Evolutionary conservation across 2,113 vertebrate genomes (phyloP), one percentile per base, ranked within the genome.

Genomic region (Leptosomus discolor): DNA sequence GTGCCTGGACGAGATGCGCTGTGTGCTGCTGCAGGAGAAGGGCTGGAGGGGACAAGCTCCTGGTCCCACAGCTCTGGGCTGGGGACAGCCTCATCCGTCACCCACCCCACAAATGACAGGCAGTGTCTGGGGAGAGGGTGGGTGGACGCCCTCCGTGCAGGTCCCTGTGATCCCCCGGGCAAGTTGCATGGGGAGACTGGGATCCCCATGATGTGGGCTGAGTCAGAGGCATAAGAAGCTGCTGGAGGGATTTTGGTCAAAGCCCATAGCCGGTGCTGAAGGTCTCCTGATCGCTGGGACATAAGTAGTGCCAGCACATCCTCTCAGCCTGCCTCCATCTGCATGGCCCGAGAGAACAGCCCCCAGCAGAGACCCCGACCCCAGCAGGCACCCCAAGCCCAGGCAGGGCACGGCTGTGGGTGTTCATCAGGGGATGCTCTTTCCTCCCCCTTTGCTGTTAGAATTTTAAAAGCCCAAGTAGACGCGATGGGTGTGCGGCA

Each of bases 1-100:
- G 68, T 0, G 15, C 61, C 64, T 0, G 4, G n/a, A 73, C 2
- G 13, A 67, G 88, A 13, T 0, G 2, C 0, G 3, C 61, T 0
- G 1, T 0, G 2, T 45, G 56, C 81, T 80, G 87, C 69, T 34
- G 39, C 36, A 12, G 48, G 36, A 63, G 68, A 48, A 36, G 58
- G 69, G 10, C 27, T 2, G 5, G 56, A 43, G 56, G 48, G 71
- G 48, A 30, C 0, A 1, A 12, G 50, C 48, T 70, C 60, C 20
- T 1, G 8, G 32, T 19, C 54, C 53, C 2, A 3, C 34, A 12
- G 77, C 34, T 20, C 70, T 64, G 36, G 36, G 5, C 1, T 15
- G 22, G 43, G 36, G 20, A 88, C 58, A 71, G 67, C 81, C 2
- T 0, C 41, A 22, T 17, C 68, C 2, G 0, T 48, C n/a, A 22